Evolutionary conservation across 2,113 vertebrate species (phyloP).

Genomic region (Rynchops niger): DNA sequence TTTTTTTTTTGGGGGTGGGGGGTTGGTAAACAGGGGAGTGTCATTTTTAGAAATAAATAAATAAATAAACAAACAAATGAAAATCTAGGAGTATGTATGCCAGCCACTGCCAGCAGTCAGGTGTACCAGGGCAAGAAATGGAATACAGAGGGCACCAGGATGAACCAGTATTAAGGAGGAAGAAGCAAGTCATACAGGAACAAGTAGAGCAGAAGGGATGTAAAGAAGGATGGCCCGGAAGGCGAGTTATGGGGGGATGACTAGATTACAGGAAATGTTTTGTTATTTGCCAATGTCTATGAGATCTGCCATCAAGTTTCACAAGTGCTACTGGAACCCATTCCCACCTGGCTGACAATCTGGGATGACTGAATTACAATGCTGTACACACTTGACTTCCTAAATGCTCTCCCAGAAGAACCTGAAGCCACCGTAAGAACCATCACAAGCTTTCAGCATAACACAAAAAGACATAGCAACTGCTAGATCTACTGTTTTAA

Average conservation of each 20-base stretch:
- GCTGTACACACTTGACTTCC: background rate
- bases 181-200: background rate
- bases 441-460: background rate
- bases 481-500: background rate
- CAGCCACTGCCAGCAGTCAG: background rate
- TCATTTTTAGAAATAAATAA: background rate
- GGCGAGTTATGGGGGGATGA: background rate
- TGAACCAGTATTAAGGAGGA: background rate
- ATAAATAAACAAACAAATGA: background rate
- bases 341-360: background rate
- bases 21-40: background rate
- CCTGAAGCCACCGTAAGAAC: background rate
- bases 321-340: background rate
- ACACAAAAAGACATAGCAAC: background rate
- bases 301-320: background rate
- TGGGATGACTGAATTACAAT: background rate
- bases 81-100: background rate
- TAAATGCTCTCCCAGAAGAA: background rate
- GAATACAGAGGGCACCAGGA: background rate
- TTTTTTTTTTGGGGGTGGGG: too few relatives aligned
- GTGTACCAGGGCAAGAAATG: background rate
- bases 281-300: background rate
- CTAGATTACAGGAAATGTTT: background rate
- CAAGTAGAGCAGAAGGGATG: background rate
- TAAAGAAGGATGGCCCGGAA: background rate